These are phyloP conservation scores for Bilobella aurantiaca DNA, from an alignment of 1,140 invertebrate species.

Conservation along the genomic window DNA sequence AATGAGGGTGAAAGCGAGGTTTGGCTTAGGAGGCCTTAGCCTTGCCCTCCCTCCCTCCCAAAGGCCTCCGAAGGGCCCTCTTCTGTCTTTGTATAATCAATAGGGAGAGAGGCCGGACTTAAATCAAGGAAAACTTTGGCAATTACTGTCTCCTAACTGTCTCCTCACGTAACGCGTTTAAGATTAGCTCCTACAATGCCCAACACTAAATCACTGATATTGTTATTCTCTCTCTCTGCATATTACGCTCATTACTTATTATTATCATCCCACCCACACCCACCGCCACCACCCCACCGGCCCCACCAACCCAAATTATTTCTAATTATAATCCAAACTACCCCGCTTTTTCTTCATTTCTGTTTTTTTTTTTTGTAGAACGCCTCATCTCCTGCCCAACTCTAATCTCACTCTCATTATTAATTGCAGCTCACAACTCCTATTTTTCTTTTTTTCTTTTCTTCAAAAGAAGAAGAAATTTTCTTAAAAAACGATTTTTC, in stretches of 20 bases:
- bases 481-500: too few species aligned
- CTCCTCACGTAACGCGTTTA: neutral
- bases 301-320: too few species aligned
- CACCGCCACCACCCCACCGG: neutral
- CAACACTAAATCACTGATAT: slow-evolving; percentile 5
- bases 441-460: too few species aligned
- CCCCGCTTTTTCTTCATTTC: neutral
- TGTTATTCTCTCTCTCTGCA: slow-evolving; percentile 7
- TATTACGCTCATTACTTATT: slow-evolving; percentile 3
- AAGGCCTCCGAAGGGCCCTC: slow-evolving; percentile 4
- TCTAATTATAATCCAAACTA: too few species aligned
- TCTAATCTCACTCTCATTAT: too few species aligned
- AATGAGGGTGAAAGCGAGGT: neutral
- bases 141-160: slow-evolving; percentile 5
- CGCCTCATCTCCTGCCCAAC: neutral
- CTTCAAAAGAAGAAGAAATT: too few species aligned
- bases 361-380: neutral
- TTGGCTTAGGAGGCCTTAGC: too few species aligned
- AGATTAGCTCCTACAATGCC: slow-evolving; percentile 6
- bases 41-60: neutral
- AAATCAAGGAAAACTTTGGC: slow-evolving; percentile 8
- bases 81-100: slow-evolving; percentile 7
- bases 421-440: too few species aligned
- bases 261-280: neutral
- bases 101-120: neutral